Evolutionary conservation across 2,797 vertebrate species (phyloP).

Genomic region (Eutrigla gurnardus): DNA sequence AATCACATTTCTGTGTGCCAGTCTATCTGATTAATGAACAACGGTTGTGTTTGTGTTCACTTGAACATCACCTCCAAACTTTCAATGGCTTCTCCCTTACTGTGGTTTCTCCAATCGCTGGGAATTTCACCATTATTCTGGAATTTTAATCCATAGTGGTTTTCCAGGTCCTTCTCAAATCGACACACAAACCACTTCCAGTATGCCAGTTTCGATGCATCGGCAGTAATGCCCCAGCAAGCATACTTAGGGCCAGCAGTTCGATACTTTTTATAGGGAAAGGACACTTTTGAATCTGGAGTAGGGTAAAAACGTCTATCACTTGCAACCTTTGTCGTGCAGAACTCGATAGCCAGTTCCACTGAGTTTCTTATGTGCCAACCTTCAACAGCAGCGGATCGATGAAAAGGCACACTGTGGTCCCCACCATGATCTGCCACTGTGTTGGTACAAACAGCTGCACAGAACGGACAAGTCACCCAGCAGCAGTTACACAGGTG

Average conservation of each 20-base stretch:
- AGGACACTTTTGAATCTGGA: fast-evolving
- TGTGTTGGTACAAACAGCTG: conserved; percentile 70
- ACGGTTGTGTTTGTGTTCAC: neutral
- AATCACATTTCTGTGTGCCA: too few relatives aligned
- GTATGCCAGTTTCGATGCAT: conserved; percentile 57
- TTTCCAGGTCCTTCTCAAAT: conserved; percentile 64
- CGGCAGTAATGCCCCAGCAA: conserved; percentile 65
- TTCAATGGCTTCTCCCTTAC: conserved; percentile 46
- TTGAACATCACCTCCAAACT: conserved; percentile 53
- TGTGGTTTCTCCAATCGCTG: conserved; percentile 21
- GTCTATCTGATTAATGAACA: too few relatives aligned
- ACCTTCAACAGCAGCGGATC: neutral
- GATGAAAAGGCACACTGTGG: conserved; percentile 62
- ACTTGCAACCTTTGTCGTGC: conserved; percentile 69
- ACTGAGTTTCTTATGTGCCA: neutral
- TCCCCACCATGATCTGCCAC: conserved; percentile 41
- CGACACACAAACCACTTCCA: conserved; percentile 75
- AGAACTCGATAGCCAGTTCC: neutral
- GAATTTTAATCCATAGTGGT: conserved; percentile 19
- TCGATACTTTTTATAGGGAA: conserved; percentile 58
- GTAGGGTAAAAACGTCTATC: fast-evolving
- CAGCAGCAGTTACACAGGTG: conserved; percentile 77
- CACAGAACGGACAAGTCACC: conserved; percentile 73
- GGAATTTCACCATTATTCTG: conserved; percentile 25
- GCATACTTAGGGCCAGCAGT: conserved; percentile 39